Evolutionary conservation across 1,140 invertebrate species (phyloP).

Genomic region (Teleopsis dalmanni): DNA sequence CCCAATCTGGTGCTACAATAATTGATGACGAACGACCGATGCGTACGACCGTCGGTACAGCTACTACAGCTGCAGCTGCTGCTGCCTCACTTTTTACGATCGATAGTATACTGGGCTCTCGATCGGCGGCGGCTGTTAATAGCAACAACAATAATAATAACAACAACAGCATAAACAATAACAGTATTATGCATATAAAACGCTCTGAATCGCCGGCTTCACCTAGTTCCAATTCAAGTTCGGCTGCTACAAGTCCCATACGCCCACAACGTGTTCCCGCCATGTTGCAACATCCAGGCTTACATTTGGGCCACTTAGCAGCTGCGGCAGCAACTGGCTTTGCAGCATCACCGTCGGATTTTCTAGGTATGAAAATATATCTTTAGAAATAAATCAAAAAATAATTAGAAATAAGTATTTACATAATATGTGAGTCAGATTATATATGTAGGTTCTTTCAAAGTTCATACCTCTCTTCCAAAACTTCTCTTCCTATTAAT

Average conservation of each 20-base stretch:
- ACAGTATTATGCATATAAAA: slow-evolving; percentile 11
- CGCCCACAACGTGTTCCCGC: slow-evolving; percentile 45
- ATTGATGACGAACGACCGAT: slow-evolving; percentile 27
- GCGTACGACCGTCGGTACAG: slow-evolving; percentile 41
- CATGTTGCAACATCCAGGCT: slow-evolving; percentile 48
- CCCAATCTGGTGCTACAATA: slow-evolving; percentile 35
- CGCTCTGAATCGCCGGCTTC: slow-evolving; percentile 35
- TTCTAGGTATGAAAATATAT: slow-evolving; percentile 62
- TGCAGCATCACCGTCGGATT: slow-evolving; percentile 55
- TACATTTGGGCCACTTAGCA: slow-evolving; percentile 49
- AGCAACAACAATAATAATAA: slow-evolving; percentile 16
- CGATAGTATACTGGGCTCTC: slow-evolving; percentile 62
- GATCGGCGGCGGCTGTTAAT: slow-evolving; percentile 15
- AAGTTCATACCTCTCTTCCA: no score
- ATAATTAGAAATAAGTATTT: no score
- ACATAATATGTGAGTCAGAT: no score
- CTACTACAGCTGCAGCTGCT: slow-evolving; percentile 43
- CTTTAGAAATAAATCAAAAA: neutral
- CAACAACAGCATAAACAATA: slow-evolving; percentile 14
- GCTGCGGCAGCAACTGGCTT: slow-evolving; percentile 50
- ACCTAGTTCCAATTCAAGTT: slow-evolving; percentile 37
- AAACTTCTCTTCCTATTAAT: no score
- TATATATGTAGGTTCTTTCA: no score
- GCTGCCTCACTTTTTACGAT: slow-evolving; percentile 68
- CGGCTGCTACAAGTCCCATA: slow-evolving; percentile 46